These are phyloP conservation scores for Pitangus sulphuratus DNA, from an alignment of 2,797 vertebrate genomes.

Conservation along the genomic window DNA sequence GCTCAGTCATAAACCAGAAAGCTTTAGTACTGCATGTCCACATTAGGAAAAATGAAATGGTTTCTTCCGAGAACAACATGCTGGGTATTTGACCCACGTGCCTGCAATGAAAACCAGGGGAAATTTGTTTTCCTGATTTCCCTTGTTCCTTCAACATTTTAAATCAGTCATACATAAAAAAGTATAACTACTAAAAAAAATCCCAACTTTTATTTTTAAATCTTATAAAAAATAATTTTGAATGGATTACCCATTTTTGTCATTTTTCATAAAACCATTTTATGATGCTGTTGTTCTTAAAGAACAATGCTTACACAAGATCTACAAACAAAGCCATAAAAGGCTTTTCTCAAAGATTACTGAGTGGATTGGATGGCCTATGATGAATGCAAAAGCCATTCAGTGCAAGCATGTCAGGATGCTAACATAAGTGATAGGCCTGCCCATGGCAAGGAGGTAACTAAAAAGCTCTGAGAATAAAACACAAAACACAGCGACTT, in stretches of 20 bases:
- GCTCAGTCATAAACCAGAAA: conserved; percentile 50
- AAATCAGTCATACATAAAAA: neutral
- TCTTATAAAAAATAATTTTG: neutral
- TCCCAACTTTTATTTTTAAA: neutral
- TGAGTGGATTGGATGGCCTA: neutral
- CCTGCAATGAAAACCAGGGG: conserved; percentile 28
- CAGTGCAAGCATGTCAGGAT: neutral
- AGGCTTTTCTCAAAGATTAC: neutral
- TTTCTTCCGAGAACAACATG: conserved; percentile 41
- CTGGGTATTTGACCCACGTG: conserved; percentile 12
- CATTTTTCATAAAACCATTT: neutral
- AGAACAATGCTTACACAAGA: neutral
- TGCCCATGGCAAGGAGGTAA: neutral
- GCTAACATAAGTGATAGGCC: neutral
- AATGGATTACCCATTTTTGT: neutral
- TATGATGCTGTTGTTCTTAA: neutral
- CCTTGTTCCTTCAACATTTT: neutral
- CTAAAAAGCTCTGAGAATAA: neutral
- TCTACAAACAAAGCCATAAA: neutral
- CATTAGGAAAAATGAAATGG: conserved; percentile 57
- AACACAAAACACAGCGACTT: neutral
- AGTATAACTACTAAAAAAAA: neutral
- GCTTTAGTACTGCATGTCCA: conserved; percentile 46
- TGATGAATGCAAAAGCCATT: neutral
- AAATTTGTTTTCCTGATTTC: neutral